A percentile compares a stretch with the other conserved stretches of the same genome.
Conservation (phyloP, 2,113 vertebrate species). For the Scortum barcoo region DNA sequence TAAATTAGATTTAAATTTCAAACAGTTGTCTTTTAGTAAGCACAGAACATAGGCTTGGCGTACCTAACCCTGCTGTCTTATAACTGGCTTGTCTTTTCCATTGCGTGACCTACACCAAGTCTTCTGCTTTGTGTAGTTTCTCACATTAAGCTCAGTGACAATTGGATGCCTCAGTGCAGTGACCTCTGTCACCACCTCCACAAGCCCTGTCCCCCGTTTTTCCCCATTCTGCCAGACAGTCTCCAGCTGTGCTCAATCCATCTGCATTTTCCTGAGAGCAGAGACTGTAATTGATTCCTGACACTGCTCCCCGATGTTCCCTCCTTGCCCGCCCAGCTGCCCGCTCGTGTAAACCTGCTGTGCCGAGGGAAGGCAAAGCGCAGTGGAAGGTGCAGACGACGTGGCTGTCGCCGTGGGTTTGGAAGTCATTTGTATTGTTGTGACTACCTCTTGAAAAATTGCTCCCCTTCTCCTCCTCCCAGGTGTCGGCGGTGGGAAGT, state of each 20-base stretch:
- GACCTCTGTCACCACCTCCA: slow-evolving; percentile 67
- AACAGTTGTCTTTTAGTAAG: not conserved
- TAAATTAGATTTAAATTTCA: not conserved
- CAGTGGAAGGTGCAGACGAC: not conserved
- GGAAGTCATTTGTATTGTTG: not conserved
- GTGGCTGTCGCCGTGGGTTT: too few species aligned
- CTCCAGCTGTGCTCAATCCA: slow-evolving; percentile 69
- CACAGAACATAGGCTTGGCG: not conserved
- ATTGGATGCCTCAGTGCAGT: slow-evolving; percentile 30
- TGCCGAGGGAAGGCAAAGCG: slow-evolving; percentile 2
- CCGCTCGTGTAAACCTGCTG: slow-evolving; percentile 40
- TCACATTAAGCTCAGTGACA: slow-evolving; percentile 48
- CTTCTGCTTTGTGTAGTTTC: slow-evolving; percentile 10
- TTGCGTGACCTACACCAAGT: not conserved
- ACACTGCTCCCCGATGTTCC: slow-evolving; percentile 52
- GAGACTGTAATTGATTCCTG: slow-evolving; percentile 69
- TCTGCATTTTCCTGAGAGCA: slow-evolving; percentile 60
- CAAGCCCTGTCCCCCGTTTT: slow-evolving; percentile 35
- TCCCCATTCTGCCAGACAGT: slow-evolving; percentile 49
- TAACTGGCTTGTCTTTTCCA: not conserved
- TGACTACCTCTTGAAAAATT: slow-evolving; percentile 24
- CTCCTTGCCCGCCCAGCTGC: slow-evolving; percentile 42
- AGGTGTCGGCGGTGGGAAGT: slow-evolving; percentile 89
- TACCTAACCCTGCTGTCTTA: not conserved
- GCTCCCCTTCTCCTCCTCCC: slow-evolving; percentile 12